Percentiles rank a stretch among this genome's conserved stretches.
Evolutionary conservation across 2,888 invertebrate species (phyloP).

Genomic region (Spatulosminthurus flaviceps): DNA sequence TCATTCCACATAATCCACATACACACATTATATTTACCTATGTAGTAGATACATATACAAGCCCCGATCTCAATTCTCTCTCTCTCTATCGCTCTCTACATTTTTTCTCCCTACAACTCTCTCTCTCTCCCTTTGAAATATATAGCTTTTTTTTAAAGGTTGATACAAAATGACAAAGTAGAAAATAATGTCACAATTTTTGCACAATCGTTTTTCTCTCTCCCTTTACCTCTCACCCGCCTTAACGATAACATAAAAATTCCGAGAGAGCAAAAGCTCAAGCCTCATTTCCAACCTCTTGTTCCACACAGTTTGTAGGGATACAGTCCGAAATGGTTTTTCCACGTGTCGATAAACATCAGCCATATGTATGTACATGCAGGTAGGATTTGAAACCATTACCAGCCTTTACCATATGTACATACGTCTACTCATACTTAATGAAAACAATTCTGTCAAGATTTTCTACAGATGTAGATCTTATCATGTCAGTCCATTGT

Average conservation of each 20-base stretch:
- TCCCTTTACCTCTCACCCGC: neutral
- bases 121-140: neutral
- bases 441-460: conserved; percentile 18
- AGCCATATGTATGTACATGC: neutral
- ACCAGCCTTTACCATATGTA: neutral
- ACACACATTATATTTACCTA: neutral
- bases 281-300: too few species aligned
- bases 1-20: neutral
- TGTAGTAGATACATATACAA: too few species aligned
- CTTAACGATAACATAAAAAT: neutral
- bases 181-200: conserved; percentile 13
- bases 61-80: too few species aligned
- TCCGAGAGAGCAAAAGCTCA: neutral
- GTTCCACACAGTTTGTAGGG: neutral
- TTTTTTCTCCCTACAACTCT: too few species aligned
- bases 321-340: conserved; percentile 1
- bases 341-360: conserved; percentile 2
- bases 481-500: neutral
- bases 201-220: conserved; percentile 18
- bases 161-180: conserved; percentile 1
- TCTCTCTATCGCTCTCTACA: too few species aligned
- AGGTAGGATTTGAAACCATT: too few species aligned
- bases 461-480: conserved; percentile 18
- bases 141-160: neutral
- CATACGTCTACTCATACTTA: neutral